These are phyloP conservation scores for Rhinopomastus cyanomelas DNA, from an alignment of 2,113 vertebrate species.

Conservation along the genomic window DNA sequence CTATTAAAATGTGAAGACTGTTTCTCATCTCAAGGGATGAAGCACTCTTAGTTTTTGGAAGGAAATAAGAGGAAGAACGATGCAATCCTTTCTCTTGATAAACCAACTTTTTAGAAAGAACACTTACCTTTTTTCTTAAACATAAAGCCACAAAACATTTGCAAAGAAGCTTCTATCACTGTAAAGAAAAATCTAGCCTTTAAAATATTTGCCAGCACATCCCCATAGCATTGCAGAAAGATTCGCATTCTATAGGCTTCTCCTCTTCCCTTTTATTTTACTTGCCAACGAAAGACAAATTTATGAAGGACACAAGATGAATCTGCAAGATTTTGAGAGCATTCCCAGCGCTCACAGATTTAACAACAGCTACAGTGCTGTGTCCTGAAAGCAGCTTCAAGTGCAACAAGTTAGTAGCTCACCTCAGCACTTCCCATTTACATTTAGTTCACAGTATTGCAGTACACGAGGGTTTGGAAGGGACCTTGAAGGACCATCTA, in stretches of 20 bases:
- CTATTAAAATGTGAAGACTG: neutral
- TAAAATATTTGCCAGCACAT: neutral
- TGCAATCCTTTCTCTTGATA: neutral
- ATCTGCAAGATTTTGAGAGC: constrained; percentile 13
- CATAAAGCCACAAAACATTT: neutral
- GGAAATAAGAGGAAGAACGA: neutral
- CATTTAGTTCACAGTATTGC: no score
- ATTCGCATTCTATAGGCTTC: neutral
- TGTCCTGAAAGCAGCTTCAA: neutral
- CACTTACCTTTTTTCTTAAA: neutral
- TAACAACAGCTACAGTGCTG: neutral
- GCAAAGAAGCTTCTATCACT: neutral
- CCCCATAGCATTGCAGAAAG: neutral
- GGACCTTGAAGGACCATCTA: no score
- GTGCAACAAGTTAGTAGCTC: constrained; percentile 31
- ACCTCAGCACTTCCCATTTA: neutral
- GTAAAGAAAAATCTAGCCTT: neutral
- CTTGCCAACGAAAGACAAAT: constrained; percentile 18
- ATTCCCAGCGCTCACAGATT: neutral
- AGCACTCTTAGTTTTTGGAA: neutral
- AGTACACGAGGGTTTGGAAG: no score
- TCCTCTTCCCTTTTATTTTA: neutral
- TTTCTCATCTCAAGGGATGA: neutral
- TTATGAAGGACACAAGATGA: constrained; percentile 22
- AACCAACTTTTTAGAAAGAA: constrained; percentile 5